Evolutionary conservation across 2,888 invertebrate genomes (phyloP), one percentile per base, ranked within the genome.

Genomic region (Nudaria mundana): DNA sequence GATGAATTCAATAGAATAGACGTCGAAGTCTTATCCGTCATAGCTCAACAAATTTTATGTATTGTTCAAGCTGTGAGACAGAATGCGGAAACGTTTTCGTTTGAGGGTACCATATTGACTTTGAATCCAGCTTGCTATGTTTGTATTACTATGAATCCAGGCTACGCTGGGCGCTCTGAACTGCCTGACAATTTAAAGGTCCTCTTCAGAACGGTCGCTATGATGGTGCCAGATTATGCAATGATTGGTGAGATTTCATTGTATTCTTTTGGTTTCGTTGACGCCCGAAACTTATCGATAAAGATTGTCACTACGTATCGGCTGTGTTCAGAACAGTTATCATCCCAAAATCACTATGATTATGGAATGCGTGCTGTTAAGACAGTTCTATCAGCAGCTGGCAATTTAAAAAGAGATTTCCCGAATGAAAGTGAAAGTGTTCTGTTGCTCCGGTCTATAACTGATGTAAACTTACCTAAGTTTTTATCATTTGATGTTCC

Each of bases 211-310:
- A 95, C 96, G 3, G 95, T 96, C 7, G 95, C 96, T 8, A 96
- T 97, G 96, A 96, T 96, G 95, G 95, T 96, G 10, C 96, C 96
- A 0, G 96, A 97, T 82, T 96, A 95, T 69, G 94, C 94, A n/a
- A 93, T 96, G 93, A 96, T 96, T 56, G 95, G 93, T 10, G 96
- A 96, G 83, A 95, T 96, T 64, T 94, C 94, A 1, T 84, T 96
- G 11, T 96, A 95, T 74, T 96, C 95, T 0, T 95, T 93, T 65
- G 96, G 96, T 1, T 96, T 95, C 74, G 87, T 92, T 34, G 92
- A 93, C 56, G 96, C 95, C 4, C 85, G 94, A 54, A 92, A 90
- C 59, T 87, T 96, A 37, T 93, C 96, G 0, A 91, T 94, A 1
- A 96, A 96, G 88, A 95, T 96, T 57, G 94, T 96, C 0, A 95